A percentile compares a stretch with the other conserved stretches of the same genome.
These are phyloP conservation scores for Semotilus atromaculatus DNA, from an alignment of 2,797 vertebrate species.

Conservation along the genomic window DNA sequence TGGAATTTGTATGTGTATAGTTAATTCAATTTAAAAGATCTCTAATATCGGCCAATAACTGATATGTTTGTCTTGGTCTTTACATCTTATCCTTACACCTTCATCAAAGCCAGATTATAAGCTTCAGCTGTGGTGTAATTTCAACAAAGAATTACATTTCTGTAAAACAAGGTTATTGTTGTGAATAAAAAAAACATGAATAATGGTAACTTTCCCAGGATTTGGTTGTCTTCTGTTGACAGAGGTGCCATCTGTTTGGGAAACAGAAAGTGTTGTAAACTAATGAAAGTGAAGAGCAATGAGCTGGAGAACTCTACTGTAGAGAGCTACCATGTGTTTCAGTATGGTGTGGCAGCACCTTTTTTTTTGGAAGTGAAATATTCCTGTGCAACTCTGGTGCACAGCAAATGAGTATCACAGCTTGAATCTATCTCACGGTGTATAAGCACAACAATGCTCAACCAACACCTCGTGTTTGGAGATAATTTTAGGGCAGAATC, in stretches of 20 bases:
- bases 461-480: background rate
- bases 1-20: background rate
- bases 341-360: background rate
- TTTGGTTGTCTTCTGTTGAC: constrained; percentile 36
- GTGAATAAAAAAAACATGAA: constrained; percentile 31
- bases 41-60: background rate
- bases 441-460: constrained; percentile 20
- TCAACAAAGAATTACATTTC: constrained; percentile 23
- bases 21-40: background rate
- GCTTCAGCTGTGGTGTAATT: constrained; percentile 10
- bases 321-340: constrained; percentile 16
- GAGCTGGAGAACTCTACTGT: constrained; percentile 13
- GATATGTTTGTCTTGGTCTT: background rate
- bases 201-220: constrained; percentile 30
- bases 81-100: background rate
- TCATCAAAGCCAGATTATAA: constrained; percentile 23
- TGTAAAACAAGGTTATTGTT: constrained; percentile 5
- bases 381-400: background rate
- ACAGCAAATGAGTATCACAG: constrained; percentile 20
- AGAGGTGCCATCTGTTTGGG: constrained; percentile 56
- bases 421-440: constrained; percentile 23
- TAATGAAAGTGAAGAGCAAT: constrained; percentile 48
- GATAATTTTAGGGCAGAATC: constrained; percentile 20
- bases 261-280: constrained; percentile 39
- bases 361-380: constrained; percentile 9